These are phyloP conservation scores for Anser cygnoides DNA, from an alignment of 2,113 vertebrate genomes.

Conservation along the genomic window DNA sequence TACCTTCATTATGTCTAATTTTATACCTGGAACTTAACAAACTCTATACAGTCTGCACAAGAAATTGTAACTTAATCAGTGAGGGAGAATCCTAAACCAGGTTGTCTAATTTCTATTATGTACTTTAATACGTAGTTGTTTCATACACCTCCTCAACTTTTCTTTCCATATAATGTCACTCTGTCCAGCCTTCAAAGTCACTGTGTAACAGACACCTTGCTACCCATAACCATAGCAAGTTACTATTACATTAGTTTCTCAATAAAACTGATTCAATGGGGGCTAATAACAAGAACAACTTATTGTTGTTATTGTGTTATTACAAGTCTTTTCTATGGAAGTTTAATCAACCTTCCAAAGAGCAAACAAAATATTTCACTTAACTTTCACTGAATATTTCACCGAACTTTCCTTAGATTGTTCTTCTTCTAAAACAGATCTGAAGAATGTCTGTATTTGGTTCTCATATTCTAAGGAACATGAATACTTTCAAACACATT, in stretches of 20 bases:
- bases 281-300: background rate
- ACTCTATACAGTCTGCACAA: background rate
- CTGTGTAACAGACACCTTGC: background rate
- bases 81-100: too few relatives aligned
- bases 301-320: too few relatives aligned
- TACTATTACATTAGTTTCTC: background rate
- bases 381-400: background rate
- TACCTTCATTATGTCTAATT: background rate
- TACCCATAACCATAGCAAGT: background rate
- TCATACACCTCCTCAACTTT: background rate
- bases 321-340: background rate
- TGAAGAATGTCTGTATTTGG: background rate
- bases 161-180: fast-evolving
- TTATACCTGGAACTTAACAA: background rate
- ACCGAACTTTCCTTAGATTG: background rate
- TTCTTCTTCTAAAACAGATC: background rate
- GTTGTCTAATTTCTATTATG: too few relatives aligned
- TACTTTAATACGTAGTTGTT: too few relatives aligned
- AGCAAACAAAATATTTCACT: background rate
- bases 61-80: background rate
- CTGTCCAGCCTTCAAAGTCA: background rate
- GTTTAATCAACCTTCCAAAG: background rate
- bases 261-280: fast-evolving
- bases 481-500: background rate
- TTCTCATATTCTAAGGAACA: background rate